Conservation (phyloP, 1,140 invertebrate species). For the Mesaphorura yosii region DNA sequence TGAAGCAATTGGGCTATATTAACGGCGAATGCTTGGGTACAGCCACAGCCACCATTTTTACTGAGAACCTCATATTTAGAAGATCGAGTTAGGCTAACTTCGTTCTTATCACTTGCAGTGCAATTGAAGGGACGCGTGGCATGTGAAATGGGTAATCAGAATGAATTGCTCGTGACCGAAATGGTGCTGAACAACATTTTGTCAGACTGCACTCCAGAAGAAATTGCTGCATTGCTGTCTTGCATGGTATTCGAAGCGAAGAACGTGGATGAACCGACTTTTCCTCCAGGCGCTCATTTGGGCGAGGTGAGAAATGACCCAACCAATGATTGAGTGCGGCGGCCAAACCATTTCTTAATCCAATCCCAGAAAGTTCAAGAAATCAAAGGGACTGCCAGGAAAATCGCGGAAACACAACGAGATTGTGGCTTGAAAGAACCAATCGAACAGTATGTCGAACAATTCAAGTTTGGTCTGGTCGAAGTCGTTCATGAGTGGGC, state of each 20-base stretch:
- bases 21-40: conserved; percentile 57
- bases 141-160: conserved; percentile 82
- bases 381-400: conserved; percentile 41
- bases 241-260: conserved; percentile 84
- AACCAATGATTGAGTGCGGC: neutral
- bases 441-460: conserved; percentile 45
- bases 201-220: conserved; percentile 65
- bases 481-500: conserved; percentile 96
- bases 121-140: conserved; percentile 85
- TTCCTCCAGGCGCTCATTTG: conserved; percentile 35
- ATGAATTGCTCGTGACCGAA: conserved; percentile 90
- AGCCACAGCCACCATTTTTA: too few species aligned
- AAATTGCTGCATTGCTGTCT: conserved; percentile 86
- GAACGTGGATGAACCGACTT: conserved; percentile 43
- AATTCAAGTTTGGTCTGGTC: conserved; percentile 80
- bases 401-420: conserved; percentile 45
- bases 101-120: conserved; percentile 41
- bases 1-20: conserved; percentile 62
- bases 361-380: conserved; percentile 42
- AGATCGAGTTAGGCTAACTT: neutral
- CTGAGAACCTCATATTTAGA: conserved; percentile 1
- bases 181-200: conserved; percentile 87
- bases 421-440: conserved; percentile 42
- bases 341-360: conserved; percentile 3
- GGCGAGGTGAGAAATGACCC: conserved; percentile 5